A percentile compares a stretch with the other conserved stretches of the same genome.
Evolutionary conservation across 2,113 vertebrate genomes (phyloP).

Genomic region (Geococcyx californianus): DNA sequence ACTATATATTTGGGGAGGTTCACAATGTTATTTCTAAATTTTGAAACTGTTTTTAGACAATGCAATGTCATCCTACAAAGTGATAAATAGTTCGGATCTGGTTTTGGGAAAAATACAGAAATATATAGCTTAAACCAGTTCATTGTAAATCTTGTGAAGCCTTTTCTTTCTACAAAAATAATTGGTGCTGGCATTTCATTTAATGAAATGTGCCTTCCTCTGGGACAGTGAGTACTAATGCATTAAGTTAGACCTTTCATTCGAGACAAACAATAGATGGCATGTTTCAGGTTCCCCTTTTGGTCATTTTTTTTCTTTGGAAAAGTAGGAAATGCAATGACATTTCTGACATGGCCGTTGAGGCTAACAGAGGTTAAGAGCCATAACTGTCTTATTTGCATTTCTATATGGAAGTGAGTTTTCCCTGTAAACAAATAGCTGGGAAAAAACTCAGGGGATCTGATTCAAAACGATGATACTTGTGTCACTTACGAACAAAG

Average conservation of each 20-base stretch:
- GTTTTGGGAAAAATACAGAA: background rate
- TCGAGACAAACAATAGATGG: background rate
- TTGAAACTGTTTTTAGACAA: background rate
- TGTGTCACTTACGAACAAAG: background rate
- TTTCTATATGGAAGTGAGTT: background rate
- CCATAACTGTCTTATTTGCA: too few relatives aligned
- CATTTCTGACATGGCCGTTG: background rate
- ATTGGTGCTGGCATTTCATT: background rate
- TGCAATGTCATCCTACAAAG: background rate
- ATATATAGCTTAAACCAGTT: background rate
- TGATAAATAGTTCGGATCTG: background rate
- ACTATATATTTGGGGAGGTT: background rate
- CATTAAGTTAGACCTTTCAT: background rate
- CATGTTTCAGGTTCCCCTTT: background rate
- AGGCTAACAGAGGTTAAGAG: background rate
- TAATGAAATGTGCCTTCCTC: background rate
- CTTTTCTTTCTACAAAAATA: background rate
- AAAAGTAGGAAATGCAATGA: background rate
- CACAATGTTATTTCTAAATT: background rate
- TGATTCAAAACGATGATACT: background rate
- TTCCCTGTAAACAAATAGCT: background rate
- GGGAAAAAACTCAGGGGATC: background rate
- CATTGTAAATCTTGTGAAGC: background rate
- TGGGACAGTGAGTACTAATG: background rate
- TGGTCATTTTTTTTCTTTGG: background rate